Conservation (phyloP, 2,797 vertebrate species). For the Gastrophryne carolinensis region DNA sequence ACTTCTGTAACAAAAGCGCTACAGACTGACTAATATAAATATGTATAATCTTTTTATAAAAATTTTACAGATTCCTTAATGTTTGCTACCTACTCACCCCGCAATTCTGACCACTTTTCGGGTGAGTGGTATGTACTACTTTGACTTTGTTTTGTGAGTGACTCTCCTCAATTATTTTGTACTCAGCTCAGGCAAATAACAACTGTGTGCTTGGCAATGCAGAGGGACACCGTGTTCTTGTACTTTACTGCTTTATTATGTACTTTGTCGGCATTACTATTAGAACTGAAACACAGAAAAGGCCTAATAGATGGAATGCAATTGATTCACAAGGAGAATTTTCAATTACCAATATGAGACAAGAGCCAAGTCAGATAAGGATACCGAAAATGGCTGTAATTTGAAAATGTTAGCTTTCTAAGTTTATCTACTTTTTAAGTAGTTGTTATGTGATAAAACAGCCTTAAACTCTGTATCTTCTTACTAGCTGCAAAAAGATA, state of each 20-base stretch:
- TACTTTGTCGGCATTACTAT: slow-evolving; percentile 30
- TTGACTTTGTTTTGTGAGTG: background rate
- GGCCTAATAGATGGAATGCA: background rate
- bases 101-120: background rate
- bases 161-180: background rate
- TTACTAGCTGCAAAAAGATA: background rate
- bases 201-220: background rate
- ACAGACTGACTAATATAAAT: background rate
- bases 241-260: slow-evolving; percentile 42
- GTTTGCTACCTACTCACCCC: background rate
- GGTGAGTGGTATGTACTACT: background rate
- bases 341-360: slow-evolving; percentile 31
- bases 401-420: slow-evolving; percentile 22
- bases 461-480: background rate
- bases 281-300: slow-evolving; percentile 29
- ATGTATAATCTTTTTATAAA: background rate
- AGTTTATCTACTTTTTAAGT: slow-evolving; percentile 19
- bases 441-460: slow-evolving; percentile 25
- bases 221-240: slow-evolving; percentile 19
- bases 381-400: slow-evolving; percentile 35
- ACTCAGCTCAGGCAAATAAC: slow-evolving; percentile 2
- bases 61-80: background rate
- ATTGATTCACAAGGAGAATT: slow-evolving; percentile 9
- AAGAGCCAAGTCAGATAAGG: slow-evolving; percentile 19
- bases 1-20: too few relatives aligned